A percentile compares a stretch with the other conserved stretches of the same genome.
Evolutionary conservation across 2,797 vertebrate genomes (phyloP).

Genomic region (Sebastiscus albofasciatus): DNA sequence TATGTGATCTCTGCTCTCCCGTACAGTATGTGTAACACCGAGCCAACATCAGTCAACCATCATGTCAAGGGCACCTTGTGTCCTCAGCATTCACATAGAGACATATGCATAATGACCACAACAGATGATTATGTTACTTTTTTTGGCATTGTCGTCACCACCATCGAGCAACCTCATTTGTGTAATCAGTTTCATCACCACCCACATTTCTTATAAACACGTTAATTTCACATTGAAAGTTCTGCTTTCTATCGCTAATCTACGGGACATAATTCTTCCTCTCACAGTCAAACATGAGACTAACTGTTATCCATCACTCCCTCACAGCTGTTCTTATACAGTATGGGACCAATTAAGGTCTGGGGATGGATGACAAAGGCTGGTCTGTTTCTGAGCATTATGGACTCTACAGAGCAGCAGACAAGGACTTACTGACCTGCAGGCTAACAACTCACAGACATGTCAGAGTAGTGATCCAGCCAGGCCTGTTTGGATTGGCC

Average conservation of each 20-base stretch:
- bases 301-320: constrained; percentile 24
- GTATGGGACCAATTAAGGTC: constrained; percentile 23
- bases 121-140: neutral
- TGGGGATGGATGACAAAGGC: constrained; percentile 42
- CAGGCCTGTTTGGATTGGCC: constrained; percentile 62
- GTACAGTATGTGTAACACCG: neutral
- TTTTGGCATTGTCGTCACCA: neutral
- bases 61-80: constrained; percentile 5
- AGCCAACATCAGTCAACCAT: constrained; percentile 11
- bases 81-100: neutral
- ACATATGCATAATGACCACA: neutral
- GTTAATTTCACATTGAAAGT: neutral
- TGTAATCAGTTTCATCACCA: neutral
- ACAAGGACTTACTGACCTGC: constrained; percentile 25
- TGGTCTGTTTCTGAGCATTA: constrained; percentile 39
- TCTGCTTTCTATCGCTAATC: neutral
- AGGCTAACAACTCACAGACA: constrained; percentile 39
- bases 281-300: constrained; percentile 5
- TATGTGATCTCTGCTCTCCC: constrained; percentile 7
- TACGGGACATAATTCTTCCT: neutral
- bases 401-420: constrained; percentile 3
- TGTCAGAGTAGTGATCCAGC: constrained; percentile 38
- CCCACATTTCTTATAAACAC: neutral
- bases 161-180: neutral
- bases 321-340: constrained; percentile 26